Evolutionary conservation across 2,113 vertebrate genomes (phyloP).

Genomic region (Gallinago undulata): DNA sequence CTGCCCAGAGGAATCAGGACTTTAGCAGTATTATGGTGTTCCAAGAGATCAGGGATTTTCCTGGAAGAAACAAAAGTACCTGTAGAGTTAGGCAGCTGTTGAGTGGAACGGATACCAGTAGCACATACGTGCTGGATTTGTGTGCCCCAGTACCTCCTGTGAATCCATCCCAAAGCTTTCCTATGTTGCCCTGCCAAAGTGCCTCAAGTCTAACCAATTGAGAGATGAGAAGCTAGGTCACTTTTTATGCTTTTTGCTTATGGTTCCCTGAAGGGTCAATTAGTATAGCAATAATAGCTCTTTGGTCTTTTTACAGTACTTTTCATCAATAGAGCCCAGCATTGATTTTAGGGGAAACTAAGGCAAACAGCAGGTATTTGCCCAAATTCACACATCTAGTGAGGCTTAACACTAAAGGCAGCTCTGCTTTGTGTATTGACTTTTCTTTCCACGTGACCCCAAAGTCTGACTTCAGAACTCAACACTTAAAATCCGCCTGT

Average conservation of each 20-base stretch:
- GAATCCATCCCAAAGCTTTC: background rate
- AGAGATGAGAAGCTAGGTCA: background rate
- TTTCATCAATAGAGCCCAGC: background rate
- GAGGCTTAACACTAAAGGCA: background rate
- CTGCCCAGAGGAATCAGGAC: background rate
- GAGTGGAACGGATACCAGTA: background rate
- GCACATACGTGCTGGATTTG: background rate
- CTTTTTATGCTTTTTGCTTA: background rate
- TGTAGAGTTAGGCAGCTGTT: background rate
- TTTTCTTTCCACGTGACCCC: background rate
- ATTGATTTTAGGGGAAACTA: background rate
- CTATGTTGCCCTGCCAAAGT: background rate
- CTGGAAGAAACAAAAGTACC: background rate
- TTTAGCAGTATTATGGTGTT: background rate
- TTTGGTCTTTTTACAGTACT: background rate
- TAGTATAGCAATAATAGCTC: background rate
- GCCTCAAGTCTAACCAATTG: background rate
- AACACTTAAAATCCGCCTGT: background rate
- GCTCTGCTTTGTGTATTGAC: background rate
- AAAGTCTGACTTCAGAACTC: background rate
- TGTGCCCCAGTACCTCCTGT: background rate
- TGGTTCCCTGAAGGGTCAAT: constrained; percentile 17
- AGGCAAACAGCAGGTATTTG: background rate
- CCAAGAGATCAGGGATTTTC: background rate
- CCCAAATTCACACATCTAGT: background rate